phyloP scores from a whole-genome alignment of 1,140 invertebrate genomes.

The Drosophila orosa region DNA sequence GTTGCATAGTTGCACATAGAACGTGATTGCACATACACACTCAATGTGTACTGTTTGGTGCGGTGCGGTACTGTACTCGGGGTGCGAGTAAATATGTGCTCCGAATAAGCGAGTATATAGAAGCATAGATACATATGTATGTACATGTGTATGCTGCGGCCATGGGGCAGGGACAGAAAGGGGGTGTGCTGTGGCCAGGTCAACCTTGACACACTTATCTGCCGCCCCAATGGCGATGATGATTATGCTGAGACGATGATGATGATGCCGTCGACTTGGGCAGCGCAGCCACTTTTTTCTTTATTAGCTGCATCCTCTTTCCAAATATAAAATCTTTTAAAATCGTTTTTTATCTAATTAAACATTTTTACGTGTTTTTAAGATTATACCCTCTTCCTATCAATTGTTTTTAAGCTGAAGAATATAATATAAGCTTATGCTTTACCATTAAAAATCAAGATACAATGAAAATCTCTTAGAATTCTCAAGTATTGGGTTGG shows the following conservation, averaged over 20 bases:
- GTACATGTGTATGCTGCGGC: constrained; percentile 34
- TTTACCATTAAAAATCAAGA: not conserved
- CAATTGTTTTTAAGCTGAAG: not conserved
- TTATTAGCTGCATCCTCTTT: constrained; percentile 37
- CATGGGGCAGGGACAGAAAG: constrained; percentile 4
- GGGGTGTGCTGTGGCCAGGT: constrained; percentile 31
- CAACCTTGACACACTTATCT: constrained; percentile 58
- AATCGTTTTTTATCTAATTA: not conserved
- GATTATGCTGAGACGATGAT: constrained; percentile 22
- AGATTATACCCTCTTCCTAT: not conserved
- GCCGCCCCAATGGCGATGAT: constrained; percentile 31
- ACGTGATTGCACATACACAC: constrained; percentile 66
- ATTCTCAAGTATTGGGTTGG: not conserved
- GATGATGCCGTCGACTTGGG: constrained; percentile 21
- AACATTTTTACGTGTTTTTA: not conserved
- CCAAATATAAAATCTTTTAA: not conserved
- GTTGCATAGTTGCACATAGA: constrained; percentile 62
- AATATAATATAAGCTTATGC: not conserved
- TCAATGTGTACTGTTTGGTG: not conserved
- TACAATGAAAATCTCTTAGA: not conserved
- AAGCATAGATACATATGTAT: constrained; percentile 50
- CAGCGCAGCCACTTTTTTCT: constrained; percentile 33
- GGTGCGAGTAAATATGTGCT: constrained; percentile 51
- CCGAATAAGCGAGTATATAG: constrained; percentile 51
- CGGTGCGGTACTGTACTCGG: constrained; percentile 18